A percentile compares a stretch with the other conserved stretches of the same genome.
Conservation (phyloP, 2,888 invertebrate genomes). For the Hypomecis punctinalis region DNA sequence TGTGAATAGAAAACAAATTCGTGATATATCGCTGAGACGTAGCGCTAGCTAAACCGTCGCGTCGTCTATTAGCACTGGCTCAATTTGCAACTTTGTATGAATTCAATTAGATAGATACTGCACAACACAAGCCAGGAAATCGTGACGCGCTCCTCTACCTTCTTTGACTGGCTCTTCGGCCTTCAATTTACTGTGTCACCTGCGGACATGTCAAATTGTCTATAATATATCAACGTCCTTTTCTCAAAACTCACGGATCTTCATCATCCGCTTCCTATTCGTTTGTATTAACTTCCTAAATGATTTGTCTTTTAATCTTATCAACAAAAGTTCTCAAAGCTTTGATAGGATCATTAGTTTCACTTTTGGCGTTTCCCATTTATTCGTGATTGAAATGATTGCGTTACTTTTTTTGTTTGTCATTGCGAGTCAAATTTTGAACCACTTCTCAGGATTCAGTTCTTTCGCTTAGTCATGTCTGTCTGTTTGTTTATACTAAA, state of each 20-base stretch:
- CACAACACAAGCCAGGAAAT: slow-evolving; percentile 54
- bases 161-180: slow-evolving; percentile 48
- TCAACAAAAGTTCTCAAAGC: neutral
- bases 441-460: neutral
- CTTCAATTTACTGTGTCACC: slow-evolving; percentile 18
- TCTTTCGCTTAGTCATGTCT: slow-evolving; percentile 11
- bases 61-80: slow-evolving; percentile 55
- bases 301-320: neutral
- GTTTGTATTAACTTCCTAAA: slow-evolving; percentile 13
- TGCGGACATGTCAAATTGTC: slow-evolving; percentile 20
- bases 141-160: slow-evolving; percentile 60
- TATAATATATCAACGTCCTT: slow-evolving; percentile 13
- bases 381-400: slow-evolving; percentile 1
- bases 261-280: slow-evolving; percentile 1
- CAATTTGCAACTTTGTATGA: slow-evolving; percentile 66
- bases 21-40: slow-evolving; percentile 32
- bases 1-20: slow-evolving; percentile 18
- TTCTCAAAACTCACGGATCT: slow-evolving; percentile 5
- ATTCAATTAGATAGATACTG: slow-evolving; percentile 65
- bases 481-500: slow-evolving; percentile 9
- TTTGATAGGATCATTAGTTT: neutral
- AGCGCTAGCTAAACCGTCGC: slow-evolving; percentile 47
- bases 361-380: neutral
- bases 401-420: slow-evolving; percentile 8
- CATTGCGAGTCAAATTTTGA: slow-evolving; percentile 5